Evolutionary conservation across 2,888 invertebrate genomes (phyloP).

Genomic region (Pristionchus mayeri): DNA sequence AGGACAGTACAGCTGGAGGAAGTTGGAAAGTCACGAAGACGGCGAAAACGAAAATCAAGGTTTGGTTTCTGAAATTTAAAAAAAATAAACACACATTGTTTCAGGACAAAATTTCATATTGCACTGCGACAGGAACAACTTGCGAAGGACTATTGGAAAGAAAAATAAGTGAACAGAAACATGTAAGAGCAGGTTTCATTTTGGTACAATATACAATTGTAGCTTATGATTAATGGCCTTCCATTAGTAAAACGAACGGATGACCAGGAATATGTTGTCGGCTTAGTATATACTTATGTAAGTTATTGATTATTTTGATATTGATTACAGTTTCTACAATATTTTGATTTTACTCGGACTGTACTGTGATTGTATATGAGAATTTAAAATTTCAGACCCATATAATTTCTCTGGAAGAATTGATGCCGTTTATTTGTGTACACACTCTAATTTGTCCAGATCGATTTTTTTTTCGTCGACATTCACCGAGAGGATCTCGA

Average conservation of each 20-base stretch:
- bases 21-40: no score
- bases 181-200: neutral
- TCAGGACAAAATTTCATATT: neutral
- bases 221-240: neutral
- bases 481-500: neutral
- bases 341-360: no score
- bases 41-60: neutral
- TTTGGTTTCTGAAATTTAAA: no score
- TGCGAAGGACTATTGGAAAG: neutral
- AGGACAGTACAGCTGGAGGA: no score
- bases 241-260: neutral
- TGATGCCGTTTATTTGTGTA: neutral
- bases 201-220: neutral
- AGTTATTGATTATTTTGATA: neutral
- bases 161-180: neutral
- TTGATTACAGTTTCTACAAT: no score
- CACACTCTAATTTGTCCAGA: neutral
- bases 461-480: neutral
- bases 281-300: neutral
- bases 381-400: neutral
- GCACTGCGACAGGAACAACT: neutral
- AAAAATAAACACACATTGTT: neutral
- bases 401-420: neutral
- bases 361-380: no score
- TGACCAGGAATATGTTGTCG: neutral